A percentile compares a stretch with the other conserved stretches of the same genome.
phyloP scores from a whole-genome alignment of 2,797 vertebrate genomes.

The Acanthornis magna region DNA sequence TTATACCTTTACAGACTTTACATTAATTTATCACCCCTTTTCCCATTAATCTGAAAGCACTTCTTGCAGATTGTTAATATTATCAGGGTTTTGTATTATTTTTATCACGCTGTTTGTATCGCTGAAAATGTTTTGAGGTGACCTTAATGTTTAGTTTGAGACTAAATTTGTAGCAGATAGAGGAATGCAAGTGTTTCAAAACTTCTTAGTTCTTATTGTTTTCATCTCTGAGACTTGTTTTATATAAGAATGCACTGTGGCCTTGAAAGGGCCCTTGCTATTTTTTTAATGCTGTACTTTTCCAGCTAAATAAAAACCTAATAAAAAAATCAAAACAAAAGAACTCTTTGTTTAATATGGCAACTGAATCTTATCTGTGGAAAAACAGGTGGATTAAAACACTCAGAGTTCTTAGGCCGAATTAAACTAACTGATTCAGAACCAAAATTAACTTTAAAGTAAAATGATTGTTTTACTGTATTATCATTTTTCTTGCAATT shows the following conservation, averaged over 20 bases:
- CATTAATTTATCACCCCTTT: neutral
- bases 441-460: neutral
- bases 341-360: neutral
- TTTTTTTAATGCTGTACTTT: neutral
- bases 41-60: neutral
- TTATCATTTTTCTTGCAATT: neutral
- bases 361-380: neutral
- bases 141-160: neutral
- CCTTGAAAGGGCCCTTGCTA: neutral
- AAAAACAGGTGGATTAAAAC: neutral
- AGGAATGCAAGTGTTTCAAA: neutral
- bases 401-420: neutral
- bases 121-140: neutral
- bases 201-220: neutral
- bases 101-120: neutral
- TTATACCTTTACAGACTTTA: neutral
- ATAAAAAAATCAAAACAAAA: neutral
- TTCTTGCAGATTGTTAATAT: neutral
- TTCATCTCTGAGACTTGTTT: neutral
- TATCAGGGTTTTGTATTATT: neutral
- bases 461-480: neutral
- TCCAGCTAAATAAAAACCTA: neutral
- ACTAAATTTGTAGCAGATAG: neutral
- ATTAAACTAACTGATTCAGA: neutral
- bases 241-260: neutral